phyloP scores from a whole-genome alignment of 2,113 vertebrate genomes.

The Nibea coibor region DNA sequence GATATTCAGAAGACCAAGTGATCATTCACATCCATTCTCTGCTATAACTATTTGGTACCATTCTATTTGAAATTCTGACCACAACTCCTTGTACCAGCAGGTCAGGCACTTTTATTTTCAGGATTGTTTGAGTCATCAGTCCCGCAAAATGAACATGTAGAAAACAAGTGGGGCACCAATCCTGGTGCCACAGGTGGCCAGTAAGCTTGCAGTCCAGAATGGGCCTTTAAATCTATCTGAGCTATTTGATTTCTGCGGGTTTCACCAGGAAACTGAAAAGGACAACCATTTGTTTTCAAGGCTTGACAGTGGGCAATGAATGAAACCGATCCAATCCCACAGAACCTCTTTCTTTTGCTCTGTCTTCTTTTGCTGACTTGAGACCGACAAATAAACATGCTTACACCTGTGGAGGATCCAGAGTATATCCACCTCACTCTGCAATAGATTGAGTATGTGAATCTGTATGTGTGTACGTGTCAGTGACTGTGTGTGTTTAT shows the following conservation, averaged over 20 bases:
- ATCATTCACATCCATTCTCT: neutral
- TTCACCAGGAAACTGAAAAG: conserved; percentile 36
- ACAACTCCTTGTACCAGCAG: neutral
- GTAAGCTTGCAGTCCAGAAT: conserved; percentile 22
- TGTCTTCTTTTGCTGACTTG: conserved; percentile 22
- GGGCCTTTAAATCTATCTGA: conserved; percentile 34
- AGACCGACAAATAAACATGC: conserved; percentile 18
- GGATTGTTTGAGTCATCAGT: conserved; percentile 31
- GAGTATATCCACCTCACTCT: conserved; percentile 10
- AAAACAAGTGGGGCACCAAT: conserved; percentile 10
- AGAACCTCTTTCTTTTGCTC: neutral
- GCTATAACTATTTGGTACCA: neutral
- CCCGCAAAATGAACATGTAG: conserved; percentile 9
- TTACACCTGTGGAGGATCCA: conserved; percentile 31
- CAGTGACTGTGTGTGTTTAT: neutral
- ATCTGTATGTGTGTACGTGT: neutral
- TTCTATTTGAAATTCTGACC: conserved; percentile 1
- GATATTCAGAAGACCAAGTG: neutral
- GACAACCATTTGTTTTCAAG: conserved; percentile 33
- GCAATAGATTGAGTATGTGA: conserved; percentile 14
- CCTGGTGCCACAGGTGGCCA: conserved; percentile 35
- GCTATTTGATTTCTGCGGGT: conserved; percentile 43
- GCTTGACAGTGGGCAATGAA: conserved; percentile 40
- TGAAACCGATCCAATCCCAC: conserved; percentile 34
- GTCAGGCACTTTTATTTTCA: conserved; percentile 5